These are phyloP conservation scores for Agonopterix alstromeriana DNA, from an alignment of 2,888 invertebrate genomes.

Conservation along the genomic window DNA sequence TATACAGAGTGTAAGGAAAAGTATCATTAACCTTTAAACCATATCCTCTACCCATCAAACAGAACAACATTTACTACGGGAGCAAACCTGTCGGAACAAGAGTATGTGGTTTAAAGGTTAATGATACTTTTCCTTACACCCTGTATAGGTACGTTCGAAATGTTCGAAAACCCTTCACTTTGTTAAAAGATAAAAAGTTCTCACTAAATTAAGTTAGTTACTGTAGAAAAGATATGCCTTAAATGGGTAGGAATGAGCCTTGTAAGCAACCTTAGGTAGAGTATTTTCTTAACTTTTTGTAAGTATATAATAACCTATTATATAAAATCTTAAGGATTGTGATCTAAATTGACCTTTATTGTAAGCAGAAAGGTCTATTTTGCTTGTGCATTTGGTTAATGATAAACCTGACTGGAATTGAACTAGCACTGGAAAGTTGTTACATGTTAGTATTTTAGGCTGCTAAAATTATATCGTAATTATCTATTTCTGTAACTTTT, in stretches of 20 bases:
- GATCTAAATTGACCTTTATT: not conserved
- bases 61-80: too few relatives aligned
- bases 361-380: not conserved
- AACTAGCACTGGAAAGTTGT: too few relatives aligned
- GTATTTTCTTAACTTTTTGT: not conserved
- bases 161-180: not conserved
- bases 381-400: not conserved
- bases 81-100: too few relatives aligned
- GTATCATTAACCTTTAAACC: too few relatives aligned
- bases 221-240: not conserved
- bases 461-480: too few relatives aligned
- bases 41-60: too few relatives aligned
- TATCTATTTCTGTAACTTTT: too few relatives aligned
- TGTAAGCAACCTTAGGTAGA: conserved; percentile 1
- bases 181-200: not conserved
- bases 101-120: too few relatives aligned
- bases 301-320: not conserved
- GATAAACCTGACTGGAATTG: not conserved
- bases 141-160: too few relatives aligned
- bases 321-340: not conserved
- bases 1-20: too few relatives aligned
- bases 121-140: too few relatives aligned
- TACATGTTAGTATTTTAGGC: too few relatives aligned
- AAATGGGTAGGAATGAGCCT: not conserved
- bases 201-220: not conserved